Evolutionary conservation across 2,113 vertebrate genomes (phyloP).

Genomic region (Oceanodroma tethys): DNA sequence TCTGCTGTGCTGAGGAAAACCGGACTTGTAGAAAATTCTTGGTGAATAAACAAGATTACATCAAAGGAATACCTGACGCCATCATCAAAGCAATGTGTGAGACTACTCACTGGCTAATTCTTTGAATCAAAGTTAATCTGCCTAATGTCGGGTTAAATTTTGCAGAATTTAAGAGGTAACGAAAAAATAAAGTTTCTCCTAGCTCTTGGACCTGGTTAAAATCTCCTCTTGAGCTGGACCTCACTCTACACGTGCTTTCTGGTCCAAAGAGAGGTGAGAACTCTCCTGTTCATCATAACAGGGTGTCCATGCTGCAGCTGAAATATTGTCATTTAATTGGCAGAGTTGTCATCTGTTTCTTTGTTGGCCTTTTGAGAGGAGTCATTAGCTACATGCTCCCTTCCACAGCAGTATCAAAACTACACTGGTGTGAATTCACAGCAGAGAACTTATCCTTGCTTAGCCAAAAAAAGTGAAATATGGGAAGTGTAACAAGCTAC

Average conservation of each 20-base stretch:
- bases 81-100: background rate
- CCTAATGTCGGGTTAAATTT: background rate
- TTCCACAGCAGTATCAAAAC: background rate
- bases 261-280: background rate
- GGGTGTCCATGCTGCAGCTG: background rate
- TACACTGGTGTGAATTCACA: background rate
- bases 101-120: background rate
- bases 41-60: background rate
- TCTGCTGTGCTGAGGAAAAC: background rate
- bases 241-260: background rate
- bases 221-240: background rate
- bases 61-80: constrained; percentile 36
- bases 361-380: background rate
- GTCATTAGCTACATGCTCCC: background rate
- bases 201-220: background rate
- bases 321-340: background rate
- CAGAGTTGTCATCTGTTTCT: background rate
- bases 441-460: background rate
- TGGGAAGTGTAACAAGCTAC: background rate
- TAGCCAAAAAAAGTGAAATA: background rate
- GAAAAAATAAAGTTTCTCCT: background rate
- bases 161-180: background rate
- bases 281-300: background rate
- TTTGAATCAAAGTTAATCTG: background rate
- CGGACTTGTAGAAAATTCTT: background rate